Percentiles rank a stretch among this genome's conserved stretches.
phyloP scores from a whole-genome alignment of 92 coral and sea anemone species.

The Palythoa caribaeorum region DNA sequence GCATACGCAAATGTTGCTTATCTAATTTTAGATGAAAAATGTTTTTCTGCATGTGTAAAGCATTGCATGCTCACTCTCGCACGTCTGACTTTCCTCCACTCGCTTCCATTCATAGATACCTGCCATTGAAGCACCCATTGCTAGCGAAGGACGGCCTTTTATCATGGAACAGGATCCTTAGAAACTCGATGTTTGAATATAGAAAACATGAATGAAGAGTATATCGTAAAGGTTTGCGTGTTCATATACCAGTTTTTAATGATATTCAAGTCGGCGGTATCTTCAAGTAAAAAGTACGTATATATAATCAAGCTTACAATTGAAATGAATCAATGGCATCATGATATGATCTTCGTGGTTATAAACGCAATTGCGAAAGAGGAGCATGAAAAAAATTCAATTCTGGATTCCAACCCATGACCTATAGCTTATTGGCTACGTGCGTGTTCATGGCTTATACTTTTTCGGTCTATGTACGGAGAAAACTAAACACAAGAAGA shows the following conservation, averaged over 20 bases:
- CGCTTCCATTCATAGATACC: slow-evolving; percentile 22
- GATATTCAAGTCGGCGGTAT: too few relatives aligned
- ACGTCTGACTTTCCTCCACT: slow-evolving; percentile 23
- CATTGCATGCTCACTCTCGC: slow-evolving; percentile 18
- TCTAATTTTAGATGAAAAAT: background rate
- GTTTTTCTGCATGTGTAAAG: background rate
- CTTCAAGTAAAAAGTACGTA: too few relatives aligned
- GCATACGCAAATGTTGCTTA: background rate
- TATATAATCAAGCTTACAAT: too few relatives aligned
- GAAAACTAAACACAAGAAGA: too few relatives aligned
- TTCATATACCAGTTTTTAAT: background rate
- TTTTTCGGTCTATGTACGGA: too few relatives aligned
- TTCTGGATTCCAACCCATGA: too few relatives aligned
- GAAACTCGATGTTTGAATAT: background rate
- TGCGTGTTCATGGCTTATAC: too few relatives aligned
- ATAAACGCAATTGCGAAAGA: too few relatives aligned
- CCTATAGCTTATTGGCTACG: too few relatives aligned
- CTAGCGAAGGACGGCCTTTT: background rate
- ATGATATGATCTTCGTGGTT: too few relatives aligned
- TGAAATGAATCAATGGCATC: too few relatives aligned
- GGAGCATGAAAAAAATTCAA: too few relatives aligned
- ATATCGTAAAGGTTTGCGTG: background rate
- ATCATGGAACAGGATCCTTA: background rate
- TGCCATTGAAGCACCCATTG: background rate
- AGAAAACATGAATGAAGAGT: background rate